Evolutionary conservation across 1,140 invertebrate genomes (phyloP), one percentile per base, ranked within the genome.

Genomic region (Pogonomyrmex californicus): DNA sequence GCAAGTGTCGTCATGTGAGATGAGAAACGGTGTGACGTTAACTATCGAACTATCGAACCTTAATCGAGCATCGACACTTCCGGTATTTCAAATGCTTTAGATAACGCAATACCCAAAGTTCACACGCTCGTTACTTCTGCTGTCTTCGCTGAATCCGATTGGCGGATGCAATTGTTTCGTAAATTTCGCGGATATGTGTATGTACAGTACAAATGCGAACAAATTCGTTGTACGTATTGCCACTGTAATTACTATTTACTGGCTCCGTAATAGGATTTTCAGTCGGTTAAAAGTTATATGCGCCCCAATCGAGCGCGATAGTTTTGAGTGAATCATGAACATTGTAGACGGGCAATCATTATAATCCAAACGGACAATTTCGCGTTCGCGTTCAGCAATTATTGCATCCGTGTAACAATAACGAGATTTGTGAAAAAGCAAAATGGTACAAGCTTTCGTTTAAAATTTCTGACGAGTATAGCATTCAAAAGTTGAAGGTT

Each of bases 291-390:
- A 86, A 83, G 78, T 86, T 73, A 86, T 7, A 36, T 17, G 76
- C 44, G 23, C 41, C 41, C 30, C 33, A 71, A 70, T n/a, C 73
- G 14, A 30, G 62, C n/a, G 9, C 62, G 56, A 36, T 77, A 36
- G 33, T 87, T 87, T 85, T 41, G 63, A 75, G 38, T 58, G 44
- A 75, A 76, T 87, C 70, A 58, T 41, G 76, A 75, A 85, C 41
- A 54, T 83, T 66, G 54, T 66, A 81, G 41, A 51, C 49, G 6
- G 36, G 6, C 38, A 36, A 54, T 23, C 12, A 47, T 81, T 70
- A 38, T 47, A 58, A 65, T 23, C 41, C 44, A 23, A 86, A 60
- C 33, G 38, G n/a, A 47, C n/a, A 17, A 82, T 82, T 82, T 82
- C 66, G 14, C 12, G n/a, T 36, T 33, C 23, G 51, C 9, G 33